Base-by-base conservation (phyloP, 2,113 vertebrate genomes). In the Plectropomus leopardus region DNA sequence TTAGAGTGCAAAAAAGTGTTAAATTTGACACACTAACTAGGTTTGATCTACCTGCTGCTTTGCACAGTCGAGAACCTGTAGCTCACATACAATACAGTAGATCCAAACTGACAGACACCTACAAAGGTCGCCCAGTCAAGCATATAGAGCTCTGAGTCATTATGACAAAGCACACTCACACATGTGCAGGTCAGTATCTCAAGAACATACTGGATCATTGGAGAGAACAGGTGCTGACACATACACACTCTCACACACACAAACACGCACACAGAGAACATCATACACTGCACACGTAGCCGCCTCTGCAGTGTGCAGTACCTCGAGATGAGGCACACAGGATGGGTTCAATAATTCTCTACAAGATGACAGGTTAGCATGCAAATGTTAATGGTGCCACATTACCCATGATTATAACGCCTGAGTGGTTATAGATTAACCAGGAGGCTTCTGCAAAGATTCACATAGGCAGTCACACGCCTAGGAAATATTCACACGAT, bases 341-440 rank as follows among this genome's bases (percentile, higher is more conserved):
- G n/a, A 42, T 32, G 51, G 63, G 11, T 30, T 81, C 45, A 73
- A 16, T 72, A 70, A 65, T 24, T 78, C 72, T 28, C 57, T 9
- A 19, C 50, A 50, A 65, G 57, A 78, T 69, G 55, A 64, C 78
- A 57, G 75, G 71, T 69, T 58, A 16, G 76, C 64, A 72, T 79
- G 69, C 32, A 75, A 68, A 65, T 54, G 45, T 86, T 78, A 68
- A 85, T 65, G 23, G 57, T 53, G 60, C 36, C 51, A 84, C 72
- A 84, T 60, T 68, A 24, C 3, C 74, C 23, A 45, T 54, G 21
- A 83, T 86, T 57, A 76, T n/a, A 59, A 67, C 6, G 40, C 53
- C 75, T 71, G 34, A 72, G 16, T 34, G 5, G 5, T 76, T 65
- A 47, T 34, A 72, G 36, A 48, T 80, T 69, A 75, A 32, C 42